These are phyloP conservation scores for human (Homo sapiens) DNA, from an alignment of 2,113 vertebrate genomes.

Conservation along the genomic window DNA sequence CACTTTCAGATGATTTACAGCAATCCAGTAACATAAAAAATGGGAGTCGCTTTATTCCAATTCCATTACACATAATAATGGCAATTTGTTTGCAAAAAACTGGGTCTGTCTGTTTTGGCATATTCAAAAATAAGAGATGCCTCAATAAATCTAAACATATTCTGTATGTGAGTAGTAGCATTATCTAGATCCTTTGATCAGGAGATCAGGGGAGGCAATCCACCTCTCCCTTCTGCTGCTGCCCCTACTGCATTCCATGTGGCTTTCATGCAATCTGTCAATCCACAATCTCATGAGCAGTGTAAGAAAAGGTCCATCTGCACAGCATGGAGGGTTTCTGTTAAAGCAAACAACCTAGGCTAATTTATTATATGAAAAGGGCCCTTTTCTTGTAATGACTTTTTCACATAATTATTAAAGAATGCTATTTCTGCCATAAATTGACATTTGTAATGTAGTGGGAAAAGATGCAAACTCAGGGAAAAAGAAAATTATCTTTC, in stretches of 20 bases:
- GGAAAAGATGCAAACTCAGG: background rate
- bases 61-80: background rate
- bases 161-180: background rate
- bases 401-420: background rate
- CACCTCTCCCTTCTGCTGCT: background rate
- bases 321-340: background rate
- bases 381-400: background rate
- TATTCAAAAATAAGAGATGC: slow-evolving; percentile 5
- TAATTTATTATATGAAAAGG: background rate
- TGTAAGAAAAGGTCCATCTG: background rate
- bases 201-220: background rate
- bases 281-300: no score
- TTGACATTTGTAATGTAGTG: background rate
- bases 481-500: background rate
- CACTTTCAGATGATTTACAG: background rate
- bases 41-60: background rate
- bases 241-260: background rate
- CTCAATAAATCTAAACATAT: background rate
- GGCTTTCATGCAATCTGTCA: background rate
- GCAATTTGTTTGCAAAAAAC: background rate
- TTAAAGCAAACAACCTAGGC: background rate
- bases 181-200: background rate
- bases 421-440: background rate
- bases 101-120: background rate
- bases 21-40: background rate